Evolutionary conservation across 23 tunicate genomes (phyloP).

Genomic region (Oikopleura dioica): DNA sequence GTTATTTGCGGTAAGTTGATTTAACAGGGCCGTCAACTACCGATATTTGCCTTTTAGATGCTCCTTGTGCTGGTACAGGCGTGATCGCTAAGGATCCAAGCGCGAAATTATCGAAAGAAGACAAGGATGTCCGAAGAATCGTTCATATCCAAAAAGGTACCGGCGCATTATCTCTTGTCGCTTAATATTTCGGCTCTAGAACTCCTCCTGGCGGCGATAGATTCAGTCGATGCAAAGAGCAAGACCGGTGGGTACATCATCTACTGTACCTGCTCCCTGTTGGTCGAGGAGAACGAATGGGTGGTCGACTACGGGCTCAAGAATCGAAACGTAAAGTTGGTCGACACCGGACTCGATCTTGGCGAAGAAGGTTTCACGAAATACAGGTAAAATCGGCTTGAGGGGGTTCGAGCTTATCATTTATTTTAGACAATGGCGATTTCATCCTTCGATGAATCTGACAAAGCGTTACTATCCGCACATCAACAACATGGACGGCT

Average conservation of each 20-base stretch:
- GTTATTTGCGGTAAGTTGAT: not conserved
- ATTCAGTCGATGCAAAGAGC: slow-evolving; percentile 48
- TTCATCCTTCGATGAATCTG: slow-evolving; percentile 49
- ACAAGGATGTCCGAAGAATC: slow-evolving; percentile 33
- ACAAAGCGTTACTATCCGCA: slow-evolving; percentile 80
- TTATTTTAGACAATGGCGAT: slow-evolving; percentile 53
- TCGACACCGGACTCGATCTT: slow-evolving; percentile 60
- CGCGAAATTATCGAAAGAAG: slow-evolving; percentile 50
- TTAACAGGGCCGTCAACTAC: not conserved
- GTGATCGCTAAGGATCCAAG: slow-evolving; percentile 87
- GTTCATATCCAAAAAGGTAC: slow-evolving; percentile 37
- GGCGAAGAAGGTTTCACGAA: slow-evolving; percentile 63
- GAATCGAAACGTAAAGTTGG: slow-evolving; percentile 54
- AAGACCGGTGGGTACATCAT: slow-evolving; percentile 66
- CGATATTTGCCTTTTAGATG: slow-evolving; percentile 27
- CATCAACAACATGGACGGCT: slow-evolving; percentile 97
- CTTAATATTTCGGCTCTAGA: slow-evolving; percentile 13
- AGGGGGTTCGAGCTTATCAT: no score
- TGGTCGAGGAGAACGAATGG: slow-evolving; percentile 88
- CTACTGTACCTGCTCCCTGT: slow-evolving; percentile 75
- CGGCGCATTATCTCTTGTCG: slow-evolving; percentile 2
- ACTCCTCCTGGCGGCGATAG: slow-evolving; percentile 59
- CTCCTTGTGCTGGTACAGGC: slow-evolving; percentile 97
- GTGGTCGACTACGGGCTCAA: slow-evolving; percentile 82
- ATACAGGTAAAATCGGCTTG: no score